Percentiles rank a stretch among this genome's conserved stretches.
These are phyloP conservation scores for Ellobium chinense DNA, from an alignment of 2,888 invertebrate genomes.

Conservation along the genomic window DNA sequence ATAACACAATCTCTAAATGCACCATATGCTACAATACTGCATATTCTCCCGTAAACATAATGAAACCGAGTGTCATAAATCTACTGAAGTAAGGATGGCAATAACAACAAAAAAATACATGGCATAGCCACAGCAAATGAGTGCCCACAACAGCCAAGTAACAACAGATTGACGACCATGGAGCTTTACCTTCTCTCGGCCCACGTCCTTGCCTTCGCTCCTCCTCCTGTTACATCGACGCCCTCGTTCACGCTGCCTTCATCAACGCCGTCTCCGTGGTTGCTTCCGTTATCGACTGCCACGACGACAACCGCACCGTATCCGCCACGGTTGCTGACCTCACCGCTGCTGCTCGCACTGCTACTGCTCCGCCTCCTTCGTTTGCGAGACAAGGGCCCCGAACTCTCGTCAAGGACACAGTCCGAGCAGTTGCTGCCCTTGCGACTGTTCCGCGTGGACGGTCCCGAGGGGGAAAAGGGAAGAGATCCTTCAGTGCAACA, in stretches of 20 bases:
- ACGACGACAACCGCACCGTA: neutral
- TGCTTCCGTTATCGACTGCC: neutral
- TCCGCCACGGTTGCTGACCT: neutral
- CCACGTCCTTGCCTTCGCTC: neutral
- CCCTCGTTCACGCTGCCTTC: neutral
- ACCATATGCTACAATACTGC: too few species aligned
- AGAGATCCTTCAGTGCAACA: neutral
- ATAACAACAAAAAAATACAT: too few species aligned
- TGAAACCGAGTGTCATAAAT: too few species aligned
- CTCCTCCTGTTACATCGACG: neutral
- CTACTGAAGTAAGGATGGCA: too few species aligned
- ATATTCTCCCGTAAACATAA: too few species aligned
- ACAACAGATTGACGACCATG: neutral
- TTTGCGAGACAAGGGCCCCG: neutral
- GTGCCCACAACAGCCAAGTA: neutral
- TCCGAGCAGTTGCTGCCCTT: neutral
- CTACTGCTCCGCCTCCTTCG: neutral
- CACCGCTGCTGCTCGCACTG: neutral
- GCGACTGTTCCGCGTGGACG: neutral
- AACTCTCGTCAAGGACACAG: neutral
- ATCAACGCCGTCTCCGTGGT: neutral
- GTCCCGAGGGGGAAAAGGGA: neutral
- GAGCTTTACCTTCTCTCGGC: constrained; percentile 15
- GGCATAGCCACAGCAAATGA: too few species aligned
- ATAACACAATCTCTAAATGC: too few species aligned